phyloP scores from a whole-genome alignment of 2,888 invertebrate species.

The Odiellus spinosus region DNA sequence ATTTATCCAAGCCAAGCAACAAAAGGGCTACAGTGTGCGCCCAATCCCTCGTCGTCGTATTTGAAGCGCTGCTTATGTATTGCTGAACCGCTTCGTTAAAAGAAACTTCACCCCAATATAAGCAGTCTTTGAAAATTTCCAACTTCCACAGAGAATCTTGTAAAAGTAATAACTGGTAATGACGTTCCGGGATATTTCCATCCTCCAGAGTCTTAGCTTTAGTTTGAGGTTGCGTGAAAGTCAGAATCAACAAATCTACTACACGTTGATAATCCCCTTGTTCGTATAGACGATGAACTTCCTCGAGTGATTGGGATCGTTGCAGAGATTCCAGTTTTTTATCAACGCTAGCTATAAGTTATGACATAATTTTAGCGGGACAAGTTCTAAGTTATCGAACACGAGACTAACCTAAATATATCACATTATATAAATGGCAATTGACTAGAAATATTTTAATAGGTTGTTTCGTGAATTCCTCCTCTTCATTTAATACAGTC shows the following conservation, averaged over 20 bases:
- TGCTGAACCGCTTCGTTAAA: constrained; percentile 54
- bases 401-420: constrained; percentile 5
- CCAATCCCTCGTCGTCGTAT: constrained; percentile 33
- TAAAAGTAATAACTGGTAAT: constrained; percentile 39
- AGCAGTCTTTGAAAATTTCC: constrained; percentile 33
- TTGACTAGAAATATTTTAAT: constrained; percentile 9
- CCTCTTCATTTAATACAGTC: too few relatives aligned
- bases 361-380: not conserved
- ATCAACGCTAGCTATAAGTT: constrained; percentile 23
- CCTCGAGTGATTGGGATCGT: constrained; percentile 29
- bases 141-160: constrained; percentile 49
- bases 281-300: constrained; percentile 28
- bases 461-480: not conserved
- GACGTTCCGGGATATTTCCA: constrained; percentile 31
- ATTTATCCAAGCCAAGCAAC: constrained; percentile 25
- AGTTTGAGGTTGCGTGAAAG: constrained; percentile 17
- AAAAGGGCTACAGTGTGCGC: constrained; percentile 34
- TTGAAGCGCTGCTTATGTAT: constrained; percentile 24
- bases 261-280: constrained; percentile 26
- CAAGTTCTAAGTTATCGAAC: too few relatives aligned
- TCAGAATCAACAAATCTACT: constrained; percentile 25
- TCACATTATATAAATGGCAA: constrained; percentile 7
- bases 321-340: constrained; percentile 27
- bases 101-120: constrained; percentile 53
- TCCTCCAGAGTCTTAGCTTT: constrained; percentile 9